Percentiles rank a stretch among this genome's conserved stretches.
Evolutionary conservation across 1,140 invertebrate species (phyloP).

Genomic region (Drosophila sechellia): DNA sequence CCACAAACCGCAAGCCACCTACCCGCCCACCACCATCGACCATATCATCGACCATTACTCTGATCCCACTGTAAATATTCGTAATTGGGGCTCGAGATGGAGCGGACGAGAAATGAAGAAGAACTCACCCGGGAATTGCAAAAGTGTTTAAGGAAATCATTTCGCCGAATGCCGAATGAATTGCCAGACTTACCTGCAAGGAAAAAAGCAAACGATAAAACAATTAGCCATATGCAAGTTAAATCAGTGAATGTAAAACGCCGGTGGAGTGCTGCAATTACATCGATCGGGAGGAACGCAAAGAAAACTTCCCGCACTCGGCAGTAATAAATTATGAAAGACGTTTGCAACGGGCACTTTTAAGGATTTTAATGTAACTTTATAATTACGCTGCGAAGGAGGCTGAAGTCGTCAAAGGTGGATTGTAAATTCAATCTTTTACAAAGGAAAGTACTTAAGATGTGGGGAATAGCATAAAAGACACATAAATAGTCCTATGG

Average conservation of each 20-base stretch:
- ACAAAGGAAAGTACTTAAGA: too few relatives aligned
- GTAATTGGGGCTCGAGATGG: conserved; percentile 48
- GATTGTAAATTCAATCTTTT: background rate
- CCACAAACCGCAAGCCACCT: conserved; percentile 25
- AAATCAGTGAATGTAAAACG: conserved; percentile 23
- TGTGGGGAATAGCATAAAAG: too few relatives aligned
- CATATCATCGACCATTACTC: conserved; percentile 26
- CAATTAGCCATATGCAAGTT: conserved; percentile 49
- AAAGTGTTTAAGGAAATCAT: conserved; percentile 57
- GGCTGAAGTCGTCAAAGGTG: background rate
- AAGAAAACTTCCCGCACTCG: background rate
- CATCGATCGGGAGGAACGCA: background rate
- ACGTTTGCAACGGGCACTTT: background rate
- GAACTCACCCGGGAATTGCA: conserved; percentile 46
- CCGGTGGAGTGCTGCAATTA: conserved; percentile 6
- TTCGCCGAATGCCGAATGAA: conserved; percentile 34
- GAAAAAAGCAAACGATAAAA: conserved; percentile 34
- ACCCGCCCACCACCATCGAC: background rate
- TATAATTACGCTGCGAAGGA: background rate
- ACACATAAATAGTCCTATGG: too few relatives aligned
- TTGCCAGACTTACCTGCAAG: conserved; percentile 62
- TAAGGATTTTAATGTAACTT: background rate
- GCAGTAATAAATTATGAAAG: conserved; percentile 6
- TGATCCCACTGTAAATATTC: conserved; percentile 47
- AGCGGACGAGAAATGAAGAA: conserved; percentile 1